Conservation (phyloP, 2,888 invertebrate genomes). For the Meiosimyza platycephala region DNA sequence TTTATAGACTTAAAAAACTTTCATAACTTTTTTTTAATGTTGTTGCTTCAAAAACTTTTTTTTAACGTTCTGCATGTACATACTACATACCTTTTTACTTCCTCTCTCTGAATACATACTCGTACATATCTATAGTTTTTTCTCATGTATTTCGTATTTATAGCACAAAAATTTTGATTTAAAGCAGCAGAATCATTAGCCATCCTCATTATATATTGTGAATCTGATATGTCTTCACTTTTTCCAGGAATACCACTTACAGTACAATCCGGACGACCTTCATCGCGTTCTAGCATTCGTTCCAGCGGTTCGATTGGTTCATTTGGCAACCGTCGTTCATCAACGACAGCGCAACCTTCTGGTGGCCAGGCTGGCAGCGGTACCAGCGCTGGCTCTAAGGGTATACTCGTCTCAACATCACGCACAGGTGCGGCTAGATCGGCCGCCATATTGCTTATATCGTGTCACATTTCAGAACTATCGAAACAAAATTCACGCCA, state of each 20-base stretch:
- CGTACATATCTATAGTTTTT: background rate
- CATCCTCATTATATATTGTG: conserved; percentile 36
- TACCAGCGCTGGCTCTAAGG: conserved; percentile 71
- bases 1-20: no score
- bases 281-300: conserved; percentile 72
- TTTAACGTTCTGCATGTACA: background rate
- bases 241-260: conserved; percentile 72
- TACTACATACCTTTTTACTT: background rate
- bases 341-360: conserved; percentile 62
- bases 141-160: background rate
- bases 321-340: conserved; percentile 68
- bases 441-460: conserved; percentile 95
- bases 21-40: no score
- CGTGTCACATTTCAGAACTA: conserved; percentile 80
- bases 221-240: conserved; percentile 57
- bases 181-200: conserved; percentile 23
- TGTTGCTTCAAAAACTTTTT: no score
- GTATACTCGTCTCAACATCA: conserved; percentile 81
- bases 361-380: conserved; percentile 65
- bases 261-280: conserved; percentile 73
- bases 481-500: conserved; percentile 67
- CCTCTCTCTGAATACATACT: no score
- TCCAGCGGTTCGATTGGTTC: conserved; percentile 71
- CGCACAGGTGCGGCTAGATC: conserved; percentile 94
- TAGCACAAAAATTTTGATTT: background rate